Evolutionary conservation across 2,888 invertebrate genomes (phyloP), one percentile per base, ranked within the genome.

Genomic region (Linnaemya vulpina): DNA sequence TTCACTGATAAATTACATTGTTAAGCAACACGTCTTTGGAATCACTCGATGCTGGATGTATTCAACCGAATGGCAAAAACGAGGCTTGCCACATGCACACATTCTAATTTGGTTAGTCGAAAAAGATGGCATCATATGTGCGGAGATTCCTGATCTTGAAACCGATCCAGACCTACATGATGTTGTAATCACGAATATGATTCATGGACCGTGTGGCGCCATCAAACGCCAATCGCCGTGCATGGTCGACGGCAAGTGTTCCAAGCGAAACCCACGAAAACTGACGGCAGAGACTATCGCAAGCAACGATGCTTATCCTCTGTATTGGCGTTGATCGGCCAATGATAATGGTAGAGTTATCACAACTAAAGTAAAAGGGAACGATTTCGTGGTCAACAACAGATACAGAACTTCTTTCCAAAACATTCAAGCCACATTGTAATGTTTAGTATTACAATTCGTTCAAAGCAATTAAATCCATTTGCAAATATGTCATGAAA

Each of bases 211-310:
- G 30, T 30, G 30, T 30, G 30, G 30, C 30, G 5, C 30, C 5
- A 30, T 30, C 5, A 30, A 30, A 2, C 30, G 30, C 30, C 30
- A 30, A 30, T 30, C 30, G 8, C 62, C 70, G 25, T 60, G 78
- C 51, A 79, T 71, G 63, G 22, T 43, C 17, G 40, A 63, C 22
- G 63, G 63, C 3, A 15, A 63, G 38, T 63, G 63, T 15, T 43
- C 22, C 5, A 63, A 63, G 15, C 20, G 63, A 15, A 43, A 43
- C 22, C 63, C 63, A 43, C 40, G 63, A n/a, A 43, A 40, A 20
- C 43, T 63, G 7, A 38, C 38, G 9, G 38, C 40, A 2, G 43
- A 63, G 8, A 43, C 40, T 2, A 8, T 63, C 22, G 43, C 62
- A 13, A 40, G 62, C 17, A 62, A 62, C 13, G 38, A 11, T 40